Evolutionary conservation across 2,888 invertebrate genomes (phyloP).

Genomic region (Lithophane ornitopus): DNA sequence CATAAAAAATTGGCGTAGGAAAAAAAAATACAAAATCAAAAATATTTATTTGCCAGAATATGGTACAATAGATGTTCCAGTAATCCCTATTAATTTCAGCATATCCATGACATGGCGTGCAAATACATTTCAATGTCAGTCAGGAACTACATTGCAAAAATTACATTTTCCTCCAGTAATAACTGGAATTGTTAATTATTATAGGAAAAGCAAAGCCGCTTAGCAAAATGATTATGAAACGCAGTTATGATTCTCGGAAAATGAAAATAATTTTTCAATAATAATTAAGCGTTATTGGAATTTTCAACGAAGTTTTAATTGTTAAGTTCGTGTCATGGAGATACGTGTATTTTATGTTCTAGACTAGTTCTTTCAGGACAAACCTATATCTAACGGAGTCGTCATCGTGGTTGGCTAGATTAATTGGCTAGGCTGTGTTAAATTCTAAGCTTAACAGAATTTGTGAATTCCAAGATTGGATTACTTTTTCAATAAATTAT

Average conservation of each 20-base stretch:
- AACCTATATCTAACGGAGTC: neutral
- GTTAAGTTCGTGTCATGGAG: neutral
- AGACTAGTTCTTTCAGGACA: neutral
- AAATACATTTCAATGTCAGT: no score
- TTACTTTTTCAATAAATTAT: neutral
- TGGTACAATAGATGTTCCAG: no score
- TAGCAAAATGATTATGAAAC: constrained; percentile 2
- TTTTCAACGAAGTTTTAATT: neutral
- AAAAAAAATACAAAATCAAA: no score
- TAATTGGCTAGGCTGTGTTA: neutral
- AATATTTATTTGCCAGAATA: no score
- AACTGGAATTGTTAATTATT: neutral
- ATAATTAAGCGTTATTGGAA: neutral
- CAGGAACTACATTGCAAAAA: neutral
- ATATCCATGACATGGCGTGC: no score
- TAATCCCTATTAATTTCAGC: no score
- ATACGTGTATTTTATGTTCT: neutral
- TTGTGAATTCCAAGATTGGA: constrained; percentile 4
- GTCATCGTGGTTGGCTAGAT: neutral
- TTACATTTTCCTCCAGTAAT: neutral
- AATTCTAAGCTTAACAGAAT: constrained; percentile 11
- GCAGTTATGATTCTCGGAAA: neutral
- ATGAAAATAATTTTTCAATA: neutral
- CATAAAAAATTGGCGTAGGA: no score
- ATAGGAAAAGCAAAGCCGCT: constrained; percentile 6